Evolutionary conservation across 37 sponge, comb jelly and placozoan genomes (phyloP).

Genomic region (Agelas oroides): DNA sequence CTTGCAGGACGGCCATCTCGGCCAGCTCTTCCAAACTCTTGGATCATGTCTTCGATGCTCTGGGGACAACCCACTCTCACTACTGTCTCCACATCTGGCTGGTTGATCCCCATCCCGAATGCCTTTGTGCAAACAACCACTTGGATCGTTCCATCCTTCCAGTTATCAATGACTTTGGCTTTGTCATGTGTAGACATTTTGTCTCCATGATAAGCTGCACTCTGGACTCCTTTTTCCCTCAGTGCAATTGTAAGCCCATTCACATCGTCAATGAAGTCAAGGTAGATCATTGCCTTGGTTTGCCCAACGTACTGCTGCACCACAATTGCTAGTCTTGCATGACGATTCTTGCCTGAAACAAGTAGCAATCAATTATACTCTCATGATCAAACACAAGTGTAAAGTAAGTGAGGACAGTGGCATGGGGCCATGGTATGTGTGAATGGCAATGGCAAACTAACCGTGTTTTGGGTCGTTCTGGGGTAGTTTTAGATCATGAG

Average conservation of each 20-base stretch:
- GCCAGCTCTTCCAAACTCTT: constrained; percentile 61
- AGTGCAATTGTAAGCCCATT: constrained; percentile 35
- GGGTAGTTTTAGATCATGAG: no score
- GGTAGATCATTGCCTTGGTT: constrained; percentile 20
- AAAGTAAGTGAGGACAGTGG: no score
- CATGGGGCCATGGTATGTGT: no score
- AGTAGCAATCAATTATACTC: no score
- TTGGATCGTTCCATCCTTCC: not conserved
- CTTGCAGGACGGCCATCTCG: constrained; percentile 45
- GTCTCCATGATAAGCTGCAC: constrained; percentile 36
- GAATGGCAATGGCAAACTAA: no score
- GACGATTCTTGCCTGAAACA: not conserved
- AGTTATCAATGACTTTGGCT: constrained; percentile 24
- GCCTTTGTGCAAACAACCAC: constrained; percentile 49
- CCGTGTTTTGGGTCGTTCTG: no score
- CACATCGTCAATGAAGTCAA: constrained; percentile 43
- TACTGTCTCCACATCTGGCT: constrained; percentile 3
- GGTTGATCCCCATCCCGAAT: constrained; percentile 51
- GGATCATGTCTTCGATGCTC: constrained; percentile 24
- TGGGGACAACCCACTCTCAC: constrained; percentile 28
- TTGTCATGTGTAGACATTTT: constrained; percentile 43
- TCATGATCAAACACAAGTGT: no score
- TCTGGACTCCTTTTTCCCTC: constrained; percentile 1
- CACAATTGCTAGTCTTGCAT: not conserved
- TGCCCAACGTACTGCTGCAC: not conserved